Conservation (phyloP, 2,888 invertebrate species). For the Cheiracanthium punctorium region DNA sequence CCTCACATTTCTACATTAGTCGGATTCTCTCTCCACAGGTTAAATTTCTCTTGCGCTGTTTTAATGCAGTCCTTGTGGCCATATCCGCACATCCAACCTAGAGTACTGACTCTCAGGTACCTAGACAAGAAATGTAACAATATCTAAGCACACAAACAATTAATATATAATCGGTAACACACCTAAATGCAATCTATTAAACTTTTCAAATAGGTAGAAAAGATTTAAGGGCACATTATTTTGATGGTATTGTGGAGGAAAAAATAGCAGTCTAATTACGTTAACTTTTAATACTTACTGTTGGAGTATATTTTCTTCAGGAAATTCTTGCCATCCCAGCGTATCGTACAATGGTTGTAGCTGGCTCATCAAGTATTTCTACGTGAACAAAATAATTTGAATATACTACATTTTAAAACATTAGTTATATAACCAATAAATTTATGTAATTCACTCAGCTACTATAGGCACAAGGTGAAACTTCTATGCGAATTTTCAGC, state of each 20-base stretch:
- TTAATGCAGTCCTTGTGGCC: conserved; percentile 58
- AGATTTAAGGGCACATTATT: no score
- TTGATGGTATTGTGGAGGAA: no score
- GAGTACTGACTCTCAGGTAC: conserved; percentile 42
- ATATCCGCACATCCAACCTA: conserved; percentile 62
- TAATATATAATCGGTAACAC: no score
- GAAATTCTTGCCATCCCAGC: conserved; percentile 81
- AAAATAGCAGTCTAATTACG: no score
- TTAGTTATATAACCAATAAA: no score
- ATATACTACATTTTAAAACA: no score
- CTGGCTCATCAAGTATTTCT: conserved; percentile 81
- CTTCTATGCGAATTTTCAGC: no score
- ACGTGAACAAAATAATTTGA: conserved; percentile 74
- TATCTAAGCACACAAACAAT: no score
- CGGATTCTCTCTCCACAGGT: conserved; percentile 48
- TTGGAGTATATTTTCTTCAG: conserved; percentile 57
- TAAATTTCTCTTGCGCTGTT: conserved; percentile 61
- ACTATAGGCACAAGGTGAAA: no score
- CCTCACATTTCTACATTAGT: conserved; percentile 48
- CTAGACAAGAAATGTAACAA: conserved; percentile 34
- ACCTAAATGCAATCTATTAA: no score
- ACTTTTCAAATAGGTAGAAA: no score
- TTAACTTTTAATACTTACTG: conserved; percentile 62
- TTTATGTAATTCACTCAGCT: no score
- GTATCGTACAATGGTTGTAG: conserved; percentile 80